phyloP scores from a whole-genome alignment of 2,113 vertebrate species.

The Anhinga rufa region DNA sequence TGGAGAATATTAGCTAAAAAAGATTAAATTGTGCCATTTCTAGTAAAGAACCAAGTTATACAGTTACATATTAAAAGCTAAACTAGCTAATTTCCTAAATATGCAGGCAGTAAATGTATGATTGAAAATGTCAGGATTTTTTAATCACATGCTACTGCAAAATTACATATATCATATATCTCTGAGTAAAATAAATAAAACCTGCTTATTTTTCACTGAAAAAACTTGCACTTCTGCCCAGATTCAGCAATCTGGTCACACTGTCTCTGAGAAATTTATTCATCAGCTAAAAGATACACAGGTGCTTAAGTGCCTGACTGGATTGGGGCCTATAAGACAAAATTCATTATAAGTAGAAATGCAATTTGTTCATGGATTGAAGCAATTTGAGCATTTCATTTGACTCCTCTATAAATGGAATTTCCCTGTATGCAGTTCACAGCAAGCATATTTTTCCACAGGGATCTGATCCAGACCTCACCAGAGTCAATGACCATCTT shows the following conservation, averaged over 20 bases:
- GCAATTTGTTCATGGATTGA: background rate
- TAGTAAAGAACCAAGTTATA: background rate
- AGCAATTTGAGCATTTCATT: conserved; percentile 23
- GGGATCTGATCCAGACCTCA: background rate
- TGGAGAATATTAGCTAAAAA: background rate
- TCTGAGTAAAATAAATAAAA: background rate
- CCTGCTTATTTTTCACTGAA: background rate
- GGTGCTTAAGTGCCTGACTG: conserved; percentile 22
- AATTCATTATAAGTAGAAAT: background rate
- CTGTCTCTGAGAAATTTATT: background rate
- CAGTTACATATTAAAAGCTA: background rate
- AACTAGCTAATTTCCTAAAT: background rate
- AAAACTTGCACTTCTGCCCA: background rate
- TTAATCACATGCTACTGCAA: background rate
- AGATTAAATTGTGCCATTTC: background rate
- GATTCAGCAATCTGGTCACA: background rate
- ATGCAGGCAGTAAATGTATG: background rate
- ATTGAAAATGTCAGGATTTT: background rate
- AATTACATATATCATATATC: background rate
- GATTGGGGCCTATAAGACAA: conserved; percentile 17
- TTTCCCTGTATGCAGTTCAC: background rate
- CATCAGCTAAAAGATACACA: conserved; percentile 5
- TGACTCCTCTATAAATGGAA: background rate
- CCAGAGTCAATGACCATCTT: background rate
- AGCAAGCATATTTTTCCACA: background rate